phyloP scores from a whole-genome alignment of 2,888 invertebrate species.

The Scelioninae gen. 2 region DNA sequence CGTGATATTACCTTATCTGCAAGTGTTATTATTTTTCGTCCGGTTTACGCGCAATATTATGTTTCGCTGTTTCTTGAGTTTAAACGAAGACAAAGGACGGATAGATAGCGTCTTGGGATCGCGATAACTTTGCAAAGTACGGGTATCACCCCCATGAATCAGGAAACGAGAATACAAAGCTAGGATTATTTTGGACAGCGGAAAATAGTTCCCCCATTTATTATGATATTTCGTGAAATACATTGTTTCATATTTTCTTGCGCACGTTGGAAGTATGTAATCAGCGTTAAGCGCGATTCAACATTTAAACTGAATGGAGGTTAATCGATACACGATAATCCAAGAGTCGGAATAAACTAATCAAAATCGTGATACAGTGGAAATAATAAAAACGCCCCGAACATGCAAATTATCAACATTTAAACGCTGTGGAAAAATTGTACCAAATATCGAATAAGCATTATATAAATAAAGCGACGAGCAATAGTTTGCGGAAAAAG shows the following conservation, averaged over 20 bases:
- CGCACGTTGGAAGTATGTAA: too few relatives aligned
- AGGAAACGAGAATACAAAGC: conserved; percentile 43
- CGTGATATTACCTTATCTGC: conserved; percentile 29
- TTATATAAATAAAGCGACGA: too few relatives aligned
- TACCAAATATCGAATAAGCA: too few relatives aligned
- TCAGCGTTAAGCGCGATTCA: too few relatives aligned
- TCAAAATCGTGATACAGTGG: too few relatives aligned
- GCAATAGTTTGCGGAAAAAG: too few relatives aligned
- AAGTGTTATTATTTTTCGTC: conserved; percentile 46
- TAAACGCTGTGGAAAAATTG: too few relatives aligned
- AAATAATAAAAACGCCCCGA: too few relatives aligned
- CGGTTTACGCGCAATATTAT: conserved; percentile 45
- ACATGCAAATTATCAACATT: too few relatives aligned
- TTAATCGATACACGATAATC: too few relatives aligned
- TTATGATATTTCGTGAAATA: conserved; percentile 2
- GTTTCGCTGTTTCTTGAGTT: conserved; percentile 51
- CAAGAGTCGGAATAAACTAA: too few relatives aligned
- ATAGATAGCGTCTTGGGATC: conserved; percentile 46
- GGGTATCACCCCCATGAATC: conserved; percentile 54
- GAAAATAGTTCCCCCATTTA: conserved; percentile 17
- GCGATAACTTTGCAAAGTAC: conserved; percentile 57
- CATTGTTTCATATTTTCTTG: background rate
- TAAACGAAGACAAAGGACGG: conserved; percentile 53
- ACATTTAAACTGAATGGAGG: too few relatives aligned
- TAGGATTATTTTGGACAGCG: conserved; percentile 41